Evolutionary conservation across 92 coral and sea anemone species (phyloP).

Genomic region (Chrysogorgia sp.): DNA sequence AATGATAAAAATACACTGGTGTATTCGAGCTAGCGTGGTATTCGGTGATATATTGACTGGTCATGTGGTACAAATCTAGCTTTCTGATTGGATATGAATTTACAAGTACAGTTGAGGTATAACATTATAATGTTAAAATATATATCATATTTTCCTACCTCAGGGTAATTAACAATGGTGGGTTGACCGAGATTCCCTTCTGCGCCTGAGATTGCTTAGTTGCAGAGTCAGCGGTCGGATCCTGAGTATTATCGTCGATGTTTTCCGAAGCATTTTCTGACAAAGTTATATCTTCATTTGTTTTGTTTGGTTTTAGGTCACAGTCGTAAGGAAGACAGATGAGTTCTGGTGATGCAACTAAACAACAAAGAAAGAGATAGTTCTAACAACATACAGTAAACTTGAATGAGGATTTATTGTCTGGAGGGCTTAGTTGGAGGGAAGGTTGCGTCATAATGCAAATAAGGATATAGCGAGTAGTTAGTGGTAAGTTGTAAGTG

Average conservation of each 20-base stretch:
- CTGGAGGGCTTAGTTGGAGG: no score
- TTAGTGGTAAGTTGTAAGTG: no score
- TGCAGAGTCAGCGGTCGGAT: constrained; percentile 63
- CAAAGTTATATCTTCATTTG: constrained; percentile 15
- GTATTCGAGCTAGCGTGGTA: no score
- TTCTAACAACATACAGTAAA: background rate
- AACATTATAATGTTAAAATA: background rate
- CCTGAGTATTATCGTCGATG: constrained; percentile 62
- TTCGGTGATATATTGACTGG: no score
- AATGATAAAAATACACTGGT: no score
- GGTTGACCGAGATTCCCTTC: constrained; percentile 52
- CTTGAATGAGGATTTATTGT: background rate
- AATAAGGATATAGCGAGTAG: no score
- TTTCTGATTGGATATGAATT: no score
- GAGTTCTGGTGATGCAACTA: constrained; percentile 88
- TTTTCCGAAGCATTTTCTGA: constrained; percentile 15
- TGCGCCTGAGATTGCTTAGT: constrained; percentile 57
- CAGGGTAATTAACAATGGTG: constrained; percentile 72
- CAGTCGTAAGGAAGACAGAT: constrained; percentile 67
- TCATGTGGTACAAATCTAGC: no score
- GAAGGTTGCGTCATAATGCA: no score
- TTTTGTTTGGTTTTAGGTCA: constrained; percentile 56
- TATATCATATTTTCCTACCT: constrained; percentile 53
- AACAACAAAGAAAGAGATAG: background rate
- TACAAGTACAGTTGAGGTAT: background rate